Conservation (phyloP, 2,888 invertebrate genomes). For the Gymnoscelis rufifasciata region DNA sequence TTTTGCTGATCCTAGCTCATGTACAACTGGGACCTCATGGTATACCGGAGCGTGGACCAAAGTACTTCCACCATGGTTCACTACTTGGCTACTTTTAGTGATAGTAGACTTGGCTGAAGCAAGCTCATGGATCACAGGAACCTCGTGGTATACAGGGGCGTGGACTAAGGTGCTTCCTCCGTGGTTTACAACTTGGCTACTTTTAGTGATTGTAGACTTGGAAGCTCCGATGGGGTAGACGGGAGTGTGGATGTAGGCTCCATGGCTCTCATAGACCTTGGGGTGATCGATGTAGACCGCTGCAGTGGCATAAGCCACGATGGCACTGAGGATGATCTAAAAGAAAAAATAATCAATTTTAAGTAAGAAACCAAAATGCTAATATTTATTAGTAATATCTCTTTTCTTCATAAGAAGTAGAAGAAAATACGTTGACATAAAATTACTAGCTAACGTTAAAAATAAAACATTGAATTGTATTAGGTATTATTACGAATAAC, state of each 20-base stretch:
- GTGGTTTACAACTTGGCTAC: conserved; percentile 56
- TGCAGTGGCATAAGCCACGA: conserved; percentile 55
- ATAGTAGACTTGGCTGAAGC: conserved; percentile 18
- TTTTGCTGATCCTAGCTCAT: conserved; percentile 11
- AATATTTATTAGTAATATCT: too few relatives aligned
- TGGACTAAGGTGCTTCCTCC: conserved; percentile 40
- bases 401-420: too few relatives aligned
- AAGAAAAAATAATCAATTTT: neutral
- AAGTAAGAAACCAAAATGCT: neutral
- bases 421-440: too few relatives aligned
- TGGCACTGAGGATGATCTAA: conserved; percentile 38
- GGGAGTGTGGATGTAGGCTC: conserved; percentile 49
- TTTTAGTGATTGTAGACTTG: conserved; percentile 29
- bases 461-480: too few relatives aligned
- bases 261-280: conserved; percentile 50
- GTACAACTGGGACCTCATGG: conserved; percentile 1
- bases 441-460: too few relatives aligned
- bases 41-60: conserved; percentile 11
- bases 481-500: too few relatives aligned
- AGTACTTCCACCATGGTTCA: conserved; percentile 14
- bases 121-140: conserved; percentile 12
- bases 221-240: conserved; percentile 31
- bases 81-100: conserved; percentile 15
- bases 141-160: conserved; percentile 25
- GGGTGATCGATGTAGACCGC: conserved; percentile 36